Base-by-base conservation (phyloP, 2,888 invertebrate species). In the Pristionchus entomophagus region DNA sequence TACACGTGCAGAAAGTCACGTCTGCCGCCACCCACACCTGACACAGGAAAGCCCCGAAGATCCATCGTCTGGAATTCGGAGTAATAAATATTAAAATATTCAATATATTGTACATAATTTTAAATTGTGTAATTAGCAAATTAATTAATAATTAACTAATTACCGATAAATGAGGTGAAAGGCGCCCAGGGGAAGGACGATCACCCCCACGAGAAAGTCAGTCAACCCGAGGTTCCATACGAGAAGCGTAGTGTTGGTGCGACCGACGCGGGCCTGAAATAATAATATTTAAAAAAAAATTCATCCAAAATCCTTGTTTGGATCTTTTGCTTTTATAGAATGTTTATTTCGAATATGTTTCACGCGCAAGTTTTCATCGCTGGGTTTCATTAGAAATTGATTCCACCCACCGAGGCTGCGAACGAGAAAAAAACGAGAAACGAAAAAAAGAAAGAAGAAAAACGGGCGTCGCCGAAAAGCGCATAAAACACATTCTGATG, bases 1-100 rank as follows among this genome's bases (percentile, higher is more conserved):
- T 95, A 14, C 95, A 95, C 0, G 95, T 95, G 90, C 95, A 95
- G 86, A 95, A 95, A 2, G 95, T 95, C 92, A 95, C 95, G 92
- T 95, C 95, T 26, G 95, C 94, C 5, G 94, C 95, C 56, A 95
- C 94, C 95, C 95, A 95, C 87, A 95, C 93, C 90, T 95, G 94
- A 89, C 95, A 95, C 53, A 95, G 93, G 45, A 94, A 94, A 22
- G 95, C 92, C 0, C 95, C 95, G 88, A 95, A 94, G n/a, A 94
- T 91, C 94, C 95, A 95, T 85, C 93, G 90, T 35, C 84, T 84
- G 49, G 8, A 78, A 85, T 51, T n/a, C 8, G 3, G 26, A 59
- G n/a, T n/a, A 3, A 35, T 10, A 59, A 22, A 59, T 32, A 69
- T 2, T 38, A 17, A 32, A 32, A 8, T 35, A 69, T 38, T 35